phyloP scores from a whole-genome alignment of 2,113 vertebrate genomes.

The Pampusana beccarii region DNA sequence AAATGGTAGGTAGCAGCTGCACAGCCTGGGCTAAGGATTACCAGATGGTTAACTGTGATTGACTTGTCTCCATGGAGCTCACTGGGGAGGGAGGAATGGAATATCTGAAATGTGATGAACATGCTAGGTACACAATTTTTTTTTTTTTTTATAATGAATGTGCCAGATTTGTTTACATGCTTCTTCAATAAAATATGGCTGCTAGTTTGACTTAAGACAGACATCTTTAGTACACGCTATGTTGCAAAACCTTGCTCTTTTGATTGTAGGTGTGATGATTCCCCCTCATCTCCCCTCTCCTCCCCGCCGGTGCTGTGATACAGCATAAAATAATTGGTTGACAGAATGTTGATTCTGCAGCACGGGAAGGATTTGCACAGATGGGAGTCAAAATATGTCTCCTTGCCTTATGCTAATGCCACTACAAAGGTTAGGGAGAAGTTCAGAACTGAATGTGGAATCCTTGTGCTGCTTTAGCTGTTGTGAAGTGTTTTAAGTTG shows the following conservation, averaged over 20 bases:
- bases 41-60: slow-evolving; percentile 79
- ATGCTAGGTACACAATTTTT: slow-evolving; percentile 66
- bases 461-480: slow-evolving; percentile 41
- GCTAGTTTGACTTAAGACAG: slow-evolving; percentile 72
- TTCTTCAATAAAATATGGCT: slow-evolving; percentile 72
- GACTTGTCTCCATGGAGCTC: slow-evolving; percentile 76
- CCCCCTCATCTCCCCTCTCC: slow-evolving; percentile 10
- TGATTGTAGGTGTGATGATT: slow-evolving; percentile 69
- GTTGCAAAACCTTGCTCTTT: slow-evolving; percentile 73
- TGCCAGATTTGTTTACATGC: slow-evolving; percentile 77
- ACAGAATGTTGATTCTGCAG: slow-evolving; percentile 70
- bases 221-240: slow-evolving; percentile 73
- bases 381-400: slow-evolving; percentile 71
- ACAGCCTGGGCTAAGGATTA: slow-evolving; percentile 75
- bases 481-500: not conserved
- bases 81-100: slow-evolving; percentile 56
- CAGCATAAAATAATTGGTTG: slow-evolving; percentile 69
- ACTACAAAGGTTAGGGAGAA: slow-evolving; percentile 63
- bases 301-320: slow-evolving; percentile 40
- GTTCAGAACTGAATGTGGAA: slow-evolving; percentile 58
- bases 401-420: slow-evolving; percentile 66
- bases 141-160: slow-evolving; percentile 53
- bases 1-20: slow-evolving; percentile 77
- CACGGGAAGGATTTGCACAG: slow-evolving; percentile 60
- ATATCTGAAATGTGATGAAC: slow-evolving; percentile 67